Evolutionary conservation across 2,113 vertebrate genomes (phyloP).

Genomic region (Ivindomyrus marchei): DNA sequence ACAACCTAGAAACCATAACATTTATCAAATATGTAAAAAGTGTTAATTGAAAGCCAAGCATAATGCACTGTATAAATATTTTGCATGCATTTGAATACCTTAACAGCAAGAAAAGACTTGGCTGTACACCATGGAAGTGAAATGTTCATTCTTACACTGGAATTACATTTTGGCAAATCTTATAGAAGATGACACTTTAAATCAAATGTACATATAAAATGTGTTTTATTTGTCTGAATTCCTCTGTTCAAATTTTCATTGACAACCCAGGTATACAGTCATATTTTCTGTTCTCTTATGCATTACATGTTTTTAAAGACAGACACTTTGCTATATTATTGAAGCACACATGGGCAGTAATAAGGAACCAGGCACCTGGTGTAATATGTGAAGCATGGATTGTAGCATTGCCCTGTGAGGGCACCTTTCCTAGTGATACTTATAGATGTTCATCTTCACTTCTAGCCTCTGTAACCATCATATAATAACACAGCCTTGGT

Average conservation of each 20-base stretch:
- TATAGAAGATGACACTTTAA: too few species aligned
- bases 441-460: not conserved
- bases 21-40: not conserved
- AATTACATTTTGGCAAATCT: not conserved
- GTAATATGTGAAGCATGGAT: not conserved
- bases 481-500: not conserved
- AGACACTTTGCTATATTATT: not conserved
- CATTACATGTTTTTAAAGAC: not conserved
- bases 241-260: not conserved
- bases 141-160: not conserved
- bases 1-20: not conserved
- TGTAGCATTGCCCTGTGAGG: not conserved
- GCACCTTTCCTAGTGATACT: not conserved
- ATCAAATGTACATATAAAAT: not conserved
- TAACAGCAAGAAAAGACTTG: not conserved
- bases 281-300: not conserved
- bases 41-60: not conserved
- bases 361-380: not conserved
- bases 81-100: not conserved
- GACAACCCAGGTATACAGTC: not conserved
- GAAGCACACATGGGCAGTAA: not conserved
- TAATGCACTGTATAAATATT: not conserved
- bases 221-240: not conserved
- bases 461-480: not conserved
- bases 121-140: not conserved